phyloP scores from a whole-genome alignment of 1,140 invertebrate genomes.

The Aculops lycopersici region DNA sequence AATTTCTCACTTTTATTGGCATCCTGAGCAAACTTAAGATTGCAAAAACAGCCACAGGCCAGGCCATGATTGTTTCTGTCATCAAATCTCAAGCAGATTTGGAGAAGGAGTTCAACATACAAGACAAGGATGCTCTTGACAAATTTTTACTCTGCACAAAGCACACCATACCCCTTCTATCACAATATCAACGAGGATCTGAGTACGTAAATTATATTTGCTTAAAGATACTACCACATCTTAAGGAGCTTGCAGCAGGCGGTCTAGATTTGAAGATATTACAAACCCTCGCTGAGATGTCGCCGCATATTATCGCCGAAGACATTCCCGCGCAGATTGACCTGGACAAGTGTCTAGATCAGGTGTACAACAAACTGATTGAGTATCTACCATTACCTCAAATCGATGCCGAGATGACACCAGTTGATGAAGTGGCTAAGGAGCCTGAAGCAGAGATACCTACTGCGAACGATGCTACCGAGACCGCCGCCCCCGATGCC shows the following conservation, averaged over 20 bases:
- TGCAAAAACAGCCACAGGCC: conserved; percentile 39
- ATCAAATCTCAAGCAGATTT: conserved; percentile 46
- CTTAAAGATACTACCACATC: conserved; percentile 37
- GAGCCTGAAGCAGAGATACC: neutral
- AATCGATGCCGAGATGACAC: conserved; percentile 21
- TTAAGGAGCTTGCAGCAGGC: conserved; percentile 15
- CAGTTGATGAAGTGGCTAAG: conserved; percentile 13
- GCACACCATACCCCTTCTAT: conserved; percentile 50
- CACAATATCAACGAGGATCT: conserved; percentile 48
- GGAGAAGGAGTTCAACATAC: conserved; percentile 32
- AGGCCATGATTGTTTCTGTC: conserved; percentile 51
- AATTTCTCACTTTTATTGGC: conserved; percentile 61
- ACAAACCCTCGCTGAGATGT: conserved; percentile 54
- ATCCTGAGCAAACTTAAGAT: conserved; percentile 42
- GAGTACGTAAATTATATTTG: conserved; percentile 56
- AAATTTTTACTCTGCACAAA: conserved; percentile 48
- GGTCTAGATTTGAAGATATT: conserved; percentile 31
- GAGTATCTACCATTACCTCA: conserved; percentile 35
- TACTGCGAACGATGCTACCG: too few species aligned
- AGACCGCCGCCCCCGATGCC: neutral
- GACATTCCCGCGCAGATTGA: conserved; percentile 22
- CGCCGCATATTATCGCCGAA: conserved; percentile 20
- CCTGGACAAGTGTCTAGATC: conserved; percentile 34
- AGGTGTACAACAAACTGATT: conserved; percentile 37
- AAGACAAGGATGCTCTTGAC: conserved; percentile 39